Conservation (phyloP, 2,888 invertebrate species). For the Diaprepes abbreviatus region DNA sequence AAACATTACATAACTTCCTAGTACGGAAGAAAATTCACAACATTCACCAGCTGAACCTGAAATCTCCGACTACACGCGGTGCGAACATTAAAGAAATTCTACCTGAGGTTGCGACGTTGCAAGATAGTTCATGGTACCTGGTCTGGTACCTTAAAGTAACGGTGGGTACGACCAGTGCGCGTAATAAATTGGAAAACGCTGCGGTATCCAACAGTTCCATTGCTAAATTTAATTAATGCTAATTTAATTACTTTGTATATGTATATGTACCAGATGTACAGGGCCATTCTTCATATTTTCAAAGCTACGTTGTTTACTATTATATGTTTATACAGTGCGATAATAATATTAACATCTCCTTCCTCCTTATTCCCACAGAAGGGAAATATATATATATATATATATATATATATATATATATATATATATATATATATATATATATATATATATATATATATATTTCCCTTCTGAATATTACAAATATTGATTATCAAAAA, state of each 20-base stretch:
- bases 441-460: too few relatives aligned
- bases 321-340: too few relatives aligned
- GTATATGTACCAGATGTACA: too few relatives aligned
- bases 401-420: too few relatives aligned
- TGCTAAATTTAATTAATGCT: conserved; percentile 7
- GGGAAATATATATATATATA: too few relatives aligned
- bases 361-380: too few relatives aligned
- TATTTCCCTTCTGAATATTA: too few relatives aligned
- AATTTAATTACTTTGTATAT: background rate
- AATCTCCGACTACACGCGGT: conserved; percentile 16
- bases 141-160: conserved; percentile 8
- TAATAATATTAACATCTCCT: too few relatives aligned
- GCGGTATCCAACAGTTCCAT: conserved; percentile 17
- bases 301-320: too few relatives aligned
- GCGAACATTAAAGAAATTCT: conserved; percentile 11
- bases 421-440: too few relatives aligned
- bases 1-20: conserved; percentile 21
- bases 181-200: background rate
- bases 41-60: conserved; percentile 18
- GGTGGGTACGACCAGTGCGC: conserved; percentile 22
- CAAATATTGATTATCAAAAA: too few relatives aligned
- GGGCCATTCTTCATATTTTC: too few relatives aligned
- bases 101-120: conserved; percentile 29
- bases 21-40: conserved; percentile 27
- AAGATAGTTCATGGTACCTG: conserved; percentile 12